Conservation (phyloP, 1,140 invertebrate genomes). For the Macrotrachela quadricornifera region DNA sequence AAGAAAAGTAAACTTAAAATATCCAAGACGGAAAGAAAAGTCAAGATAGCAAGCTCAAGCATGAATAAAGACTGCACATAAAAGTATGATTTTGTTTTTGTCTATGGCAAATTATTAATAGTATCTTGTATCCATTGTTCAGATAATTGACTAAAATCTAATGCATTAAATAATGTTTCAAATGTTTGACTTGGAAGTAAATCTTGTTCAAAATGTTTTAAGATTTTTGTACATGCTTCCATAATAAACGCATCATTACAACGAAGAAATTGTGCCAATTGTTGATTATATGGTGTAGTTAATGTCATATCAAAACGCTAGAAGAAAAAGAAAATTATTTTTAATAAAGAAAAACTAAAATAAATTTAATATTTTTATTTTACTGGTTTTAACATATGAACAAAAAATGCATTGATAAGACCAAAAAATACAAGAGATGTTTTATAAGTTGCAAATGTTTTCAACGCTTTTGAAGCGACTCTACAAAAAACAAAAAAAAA, state of each 20-base stretch:
- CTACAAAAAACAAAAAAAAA: background rate
- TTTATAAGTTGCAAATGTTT: slow-evolving; percentile 41
- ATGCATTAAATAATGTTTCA: no score
- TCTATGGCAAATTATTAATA: no score
- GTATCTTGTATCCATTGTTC: no score
- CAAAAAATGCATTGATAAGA: slow-evolving; percentile 51
- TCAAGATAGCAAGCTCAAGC: no score
- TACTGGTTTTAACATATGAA: slow-evolving; percentile 31
- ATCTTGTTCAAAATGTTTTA: slow-evolving; percentile 61
- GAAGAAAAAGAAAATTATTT: slow-evolving; percentile 13
- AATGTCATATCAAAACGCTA: slow-evolving; percentile 39
- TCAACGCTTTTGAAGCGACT: background rate
- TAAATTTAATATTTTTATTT: background rate
- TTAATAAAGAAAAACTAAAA: no score
- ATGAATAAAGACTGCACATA: no score
- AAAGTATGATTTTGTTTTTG: no score
- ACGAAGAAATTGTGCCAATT: slow-evolving; percentile 71
- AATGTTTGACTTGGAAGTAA: no score
- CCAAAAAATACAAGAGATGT: slow-evolving; percentile 61
- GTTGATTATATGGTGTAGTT: slow-evolving; percentile 54
- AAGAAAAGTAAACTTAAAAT: no score
- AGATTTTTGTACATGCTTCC: slow-evolving; percentile 54
- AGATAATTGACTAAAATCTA: no score
- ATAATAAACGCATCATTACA: slow-evolving; percentile 70
- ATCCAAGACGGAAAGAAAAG: no score